Conservation (phyloP, 2,113 vertebrate genomes). For the Loxodonta africana region DNA sequence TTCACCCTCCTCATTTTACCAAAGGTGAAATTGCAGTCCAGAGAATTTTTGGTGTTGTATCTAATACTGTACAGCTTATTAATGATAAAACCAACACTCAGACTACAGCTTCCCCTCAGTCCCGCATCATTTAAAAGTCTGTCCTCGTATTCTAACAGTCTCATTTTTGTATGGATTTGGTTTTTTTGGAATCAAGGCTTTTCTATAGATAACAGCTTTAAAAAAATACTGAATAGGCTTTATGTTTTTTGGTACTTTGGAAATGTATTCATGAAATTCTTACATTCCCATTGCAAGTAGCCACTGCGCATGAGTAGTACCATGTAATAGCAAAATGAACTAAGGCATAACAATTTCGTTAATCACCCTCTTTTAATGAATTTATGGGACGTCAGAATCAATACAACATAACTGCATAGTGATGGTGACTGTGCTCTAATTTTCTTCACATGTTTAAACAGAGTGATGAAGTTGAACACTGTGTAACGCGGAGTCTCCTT, state of each 20-base stretch:
- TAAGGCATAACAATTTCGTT: background rate
- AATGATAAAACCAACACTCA: background rate
- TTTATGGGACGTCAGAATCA: background rate
- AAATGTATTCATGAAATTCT: conserved; percentile 33
- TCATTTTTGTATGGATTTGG: background rate
- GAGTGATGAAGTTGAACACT: background rate
- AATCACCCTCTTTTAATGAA: background rate
- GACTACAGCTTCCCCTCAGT: background rate
- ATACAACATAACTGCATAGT: background rate
- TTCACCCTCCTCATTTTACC: conserved; percentile 11
- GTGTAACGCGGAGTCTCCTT: background rate
- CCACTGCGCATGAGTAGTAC: background rate
- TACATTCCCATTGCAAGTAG: background rate
- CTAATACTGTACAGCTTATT: conserved; percentile 31
- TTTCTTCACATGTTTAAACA: conserved; percentile 17
- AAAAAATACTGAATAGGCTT: background rate
- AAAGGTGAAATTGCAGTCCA: conserved; percentile 28
- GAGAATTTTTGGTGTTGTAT: conserved; percentile 50
- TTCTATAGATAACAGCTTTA: background rate
- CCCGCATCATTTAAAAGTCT: background rate
- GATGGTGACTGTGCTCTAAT: background rate
- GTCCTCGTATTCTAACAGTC: background rate
- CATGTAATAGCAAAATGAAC: background rate
- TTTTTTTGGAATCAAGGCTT: conserved; percentile 4
- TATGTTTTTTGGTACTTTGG: background rate